Evolutionary conservation across 2,888 invertebrate genomes (phyloP), one percentile per base, ranked within the genome.

Genomic region (Antheraea yamamai): DNA sequence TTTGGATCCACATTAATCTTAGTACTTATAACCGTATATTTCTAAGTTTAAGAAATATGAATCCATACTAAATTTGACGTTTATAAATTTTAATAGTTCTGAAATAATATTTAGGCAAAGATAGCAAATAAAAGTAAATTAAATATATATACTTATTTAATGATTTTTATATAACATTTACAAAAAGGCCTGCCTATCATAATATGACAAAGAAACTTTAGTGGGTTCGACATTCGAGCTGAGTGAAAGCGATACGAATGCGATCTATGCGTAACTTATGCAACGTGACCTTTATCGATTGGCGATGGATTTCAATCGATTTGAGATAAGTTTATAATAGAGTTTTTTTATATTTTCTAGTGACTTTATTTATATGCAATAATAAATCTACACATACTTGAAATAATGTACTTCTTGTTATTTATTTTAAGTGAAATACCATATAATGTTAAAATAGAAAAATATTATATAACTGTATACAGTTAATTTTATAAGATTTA

Each of bases 211-310:
- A 68, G 68, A 68, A 68, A 30, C 66, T 16, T 16, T 10, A 2
- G 16, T 26, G 68, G 68, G 35, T 35, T 35, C 20, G 8, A 35
- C 68, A 39, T 68, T 10, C 30, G 30, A 68, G 35, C 35, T 39
- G 20, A 20, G 68, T 68, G 35, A 68, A 68, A 68, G 68, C 68
- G 35, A 23, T 68, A 68, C 20, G 20, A 68, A 68, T 68, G 68
- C 39, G 18, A 35, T 35, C 30, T 68, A 68, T 68, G 68, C 18
- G 68, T 68, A 35, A 68, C 35, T 68, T 68, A 68, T 20, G 68
- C 68, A 39, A 68, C 68, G 4, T 39, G 68, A 39, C 58, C 68
- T 39, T 66, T 68, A 68, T 68, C 68, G 35, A 39, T 35, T 35
- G 18, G 20, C 35, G 39, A 68, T 39, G 16, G 68, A 35, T 39